Percentiles rank a stretch among this genome's conserved stretches.
These are phyloP conservation scores for Apamea anceps DNA, from an alignment of 2,888 invertebrate species.

Conservation along the genomic window DNA sequence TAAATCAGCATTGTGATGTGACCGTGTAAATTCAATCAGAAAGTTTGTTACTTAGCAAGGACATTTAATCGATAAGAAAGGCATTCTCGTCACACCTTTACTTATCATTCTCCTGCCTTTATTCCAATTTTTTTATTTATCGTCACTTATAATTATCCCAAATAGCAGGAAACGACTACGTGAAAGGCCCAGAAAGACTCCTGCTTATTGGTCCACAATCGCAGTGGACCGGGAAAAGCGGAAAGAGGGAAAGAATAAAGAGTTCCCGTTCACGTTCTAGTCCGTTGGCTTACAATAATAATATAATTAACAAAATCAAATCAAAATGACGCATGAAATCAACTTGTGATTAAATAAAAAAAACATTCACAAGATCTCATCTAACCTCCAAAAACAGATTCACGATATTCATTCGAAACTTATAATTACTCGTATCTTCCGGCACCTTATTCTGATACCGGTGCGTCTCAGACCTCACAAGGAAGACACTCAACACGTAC, in stretches of 20 bases:
- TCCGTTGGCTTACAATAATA: neutral
- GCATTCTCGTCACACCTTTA: slow-evolving; percentile 10
- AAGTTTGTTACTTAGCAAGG: slow-evolving; percentile 35
- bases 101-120: neutral
- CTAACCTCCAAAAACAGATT: slow-evolving; percentile 49
- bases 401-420: slow-evolving; percentile 50
- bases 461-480: slow-evolving; percentile 77
- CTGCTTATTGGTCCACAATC: neutral
- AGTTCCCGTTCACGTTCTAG: too few relatives aligned
- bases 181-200: neutral
- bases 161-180: neutral
- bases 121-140: neutral
- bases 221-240: too few relatives aligned
- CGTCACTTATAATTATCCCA: neutral
- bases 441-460: slow-evolving; percentile 49
- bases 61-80: neutral
- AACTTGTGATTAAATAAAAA: neutral
- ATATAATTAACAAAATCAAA: neutral
- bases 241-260: too few relatives aligned
- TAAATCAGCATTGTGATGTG: neutral
- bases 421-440: slow-evolving; percentile 54
- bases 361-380: slow-evolving; percentile 26
- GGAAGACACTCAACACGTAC: slow-evolving; percentile 85
- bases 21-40: slow-evolving; percentile 31
- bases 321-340: neutral